Conservation (phyloP, 2,888 invertebrate species). For the Macaria notata region DNA sequence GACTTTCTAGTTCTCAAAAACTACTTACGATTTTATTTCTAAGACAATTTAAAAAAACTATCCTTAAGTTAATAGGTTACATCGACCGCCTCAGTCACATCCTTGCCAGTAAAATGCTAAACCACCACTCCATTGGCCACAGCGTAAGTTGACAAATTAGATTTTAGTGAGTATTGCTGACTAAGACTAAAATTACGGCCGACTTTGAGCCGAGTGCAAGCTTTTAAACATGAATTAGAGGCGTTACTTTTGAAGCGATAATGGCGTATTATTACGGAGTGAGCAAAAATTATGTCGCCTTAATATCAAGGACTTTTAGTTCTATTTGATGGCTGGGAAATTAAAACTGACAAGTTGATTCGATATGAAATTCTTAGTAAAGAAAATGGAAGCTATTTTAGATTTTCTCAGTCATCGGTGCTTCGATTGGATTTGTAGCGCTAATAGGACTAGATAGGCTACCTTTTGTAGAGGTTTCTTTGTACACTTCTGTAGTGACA, state of each 20-base stretch:
- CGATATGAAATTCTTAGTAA: slow-evolving; percentile 34
- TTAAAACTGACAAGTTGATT: slow-evolving; percentile 29
- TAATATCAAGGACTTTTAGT: slow-evolving; percentile 52
- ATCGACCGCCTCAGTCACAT: too few species aligned
- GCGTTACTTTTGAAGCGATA: slow-evolving; percentile 72
- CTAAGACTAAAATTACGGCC: slow-evolving; percentile 76
- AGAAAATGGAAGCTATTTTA: slow-evolving; percentile 23
- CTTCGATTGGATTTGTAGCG: slow-evolving; percentile 23
- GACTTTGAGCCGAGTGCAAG: slow-evolving; percentile 80
- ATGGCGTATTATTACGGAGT: slow-evolving; percentile 78
- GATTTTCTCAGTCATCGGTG: slow-evolving; percentile 22
- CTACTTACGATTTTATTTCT: too few species aligned
- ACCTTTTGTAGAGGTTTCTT: slow-evolving; percentile 12
- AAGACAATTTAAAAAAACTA: too few species aligned
- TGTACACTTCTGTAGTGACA: slow-evolving; percentile 3
- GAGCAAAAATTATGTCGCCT: slow-evolving; percentile 67
- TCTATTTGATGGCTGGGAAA: slow-evolving; percentile 33
- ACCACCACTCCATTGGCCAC: slow-evolving; percentile 47
- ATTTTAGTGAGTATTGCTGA: slow-evolving; percentile 76
- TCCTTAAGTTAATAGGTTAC: too few species aligned
- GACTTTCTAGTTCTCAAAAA: too few species aligned
- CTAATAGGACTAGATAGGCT: slow-evolving; percentile 21
- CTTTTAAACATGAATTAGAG: slow-evolving; percentile 81
- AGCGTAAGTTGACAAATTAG: slow-evolving; percentile 77
- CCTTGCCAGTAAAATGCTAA: slow-evolving; percentile 5